phyloP scores from a whole-genome alignment of 2,113 vertebrate species.

The Brachypodius melanocephalos region DNA sequence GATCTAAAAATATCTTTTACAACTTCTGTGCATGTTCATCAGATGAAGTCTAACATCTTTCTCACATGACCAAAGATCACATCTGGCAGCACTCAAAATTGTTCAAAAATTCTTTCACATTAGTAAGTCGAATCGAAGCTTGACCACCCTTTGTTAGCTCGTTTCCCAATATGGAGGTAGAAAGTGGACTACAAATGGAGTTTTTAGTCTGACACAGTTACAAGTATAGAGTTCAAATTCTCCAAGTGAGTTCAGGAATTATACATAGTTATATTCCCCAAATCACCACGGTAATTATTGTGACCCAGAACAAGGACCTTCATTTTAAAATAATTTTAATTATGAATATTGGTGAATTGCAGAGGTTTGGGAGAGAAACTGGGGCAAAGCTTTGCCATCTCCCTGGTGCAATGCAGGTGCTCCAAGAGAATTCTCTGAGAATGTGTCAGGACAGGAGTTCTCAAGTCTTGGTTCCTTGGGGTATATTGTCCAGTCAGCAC shows the following conservation, averaged over 20 bases:
- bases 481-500: neutral
- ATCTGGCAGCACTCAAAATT: neutral
- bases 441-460: neutral
- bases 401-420: neutral
- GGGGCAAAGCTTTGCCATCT: neutral
- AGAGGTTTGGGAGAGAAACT: neutral
- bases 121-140: neutral
- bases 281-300: constrained; percentile 42
- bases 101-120: neutral
- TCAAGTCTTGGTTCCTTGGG: neutral
- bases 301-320: constrained; percentile 29
- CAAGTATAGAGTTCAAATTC: neutral
- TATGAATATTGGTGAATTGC: neutral
- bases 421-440: neutral
- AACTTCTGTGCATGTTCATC: neutral
- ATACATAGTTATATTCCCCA: constrained; percentile 38
- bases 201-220: constrained; percentile 26
- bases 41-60: neutral
- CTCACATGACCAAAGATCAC: neutral
- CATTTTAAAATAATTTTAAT: constrained; percentile 13
- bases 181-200: neutral
- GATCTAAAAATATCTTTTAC: neutral
- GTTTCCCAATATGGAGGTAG: neutral
- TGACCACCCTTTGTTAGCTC: neutral
- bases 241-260: neutral